These are phyloP conservation scores for Protosalanx chinensis DNA, from an alignment of 2,797 vertebrate species.

Conservation along the genomic window DNA sequence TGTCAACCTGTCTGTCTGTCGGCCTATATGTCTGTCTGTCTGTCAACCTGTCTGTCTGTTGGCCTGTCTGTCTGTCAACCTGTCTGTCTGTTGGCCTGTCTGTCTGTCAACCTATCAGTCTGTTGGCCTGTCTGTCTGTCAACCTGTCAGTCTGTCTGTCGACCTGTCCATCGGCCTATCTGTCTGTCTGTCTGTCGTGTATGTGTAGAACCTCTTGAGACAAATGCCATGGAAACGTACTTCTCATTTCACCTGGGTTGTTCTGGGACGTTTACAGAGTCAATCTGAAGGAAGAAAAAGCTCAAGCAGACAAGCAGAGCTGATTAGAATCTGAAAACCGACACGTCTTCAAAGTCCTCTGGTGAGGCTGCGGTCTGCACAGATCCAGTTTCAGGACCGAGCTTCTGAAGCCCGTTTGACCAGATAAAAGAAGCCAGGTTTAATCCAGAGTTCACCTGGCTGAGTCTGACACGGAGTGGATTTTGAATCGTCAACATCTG, in stretches of 20 bases:
- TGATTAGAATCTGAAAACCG: conserved; percentile 51
- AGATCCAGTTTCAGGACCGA: conserved; percentile 54
- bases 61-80: conserved; percentile 4
- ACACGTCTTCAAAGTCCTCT: conserved; percentile 65
- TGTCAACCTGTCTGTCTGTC: too few species aligned
- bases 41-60: neutral
- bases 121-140: too few species aligned
- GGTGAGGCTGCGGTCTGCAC: conserved; percentile 41
- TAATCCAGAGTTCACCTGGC: conserved; percentile 10
- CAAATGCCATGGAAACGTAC: conserved; percentile 22
- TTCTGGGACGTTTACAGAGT: conserved; percentile 52
- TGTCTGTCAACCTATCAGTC: too few species aligned
- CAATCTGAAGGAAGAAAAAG: conserved; percentile 48
- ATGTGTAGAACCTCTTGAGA: too few species aligned
- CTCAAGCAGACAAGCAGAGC: conserved; percentile 47
- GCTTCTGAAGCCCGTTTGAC: conserved; percentile 49
- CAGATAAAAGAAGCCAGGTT: conserved; percentile 38
- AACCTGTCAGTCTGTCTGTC: too few species aligned
- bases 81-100: too few species aligned
- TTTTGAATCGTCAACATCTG: conserved; percentile 25
- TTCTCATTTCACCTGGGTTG: conserved; percentile 43
- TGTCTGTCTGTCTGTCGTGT: too few species aligned
- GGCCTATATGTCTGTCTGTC: too few species aligned
- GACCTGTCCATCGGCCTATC: too few species aligned
- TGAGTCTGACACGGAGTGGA: conserved; percentile 18